Evolutionary conservation across 2,113 vertebrate species (phyloP).

Genomic region (Nycticebus coucang): DNA sequence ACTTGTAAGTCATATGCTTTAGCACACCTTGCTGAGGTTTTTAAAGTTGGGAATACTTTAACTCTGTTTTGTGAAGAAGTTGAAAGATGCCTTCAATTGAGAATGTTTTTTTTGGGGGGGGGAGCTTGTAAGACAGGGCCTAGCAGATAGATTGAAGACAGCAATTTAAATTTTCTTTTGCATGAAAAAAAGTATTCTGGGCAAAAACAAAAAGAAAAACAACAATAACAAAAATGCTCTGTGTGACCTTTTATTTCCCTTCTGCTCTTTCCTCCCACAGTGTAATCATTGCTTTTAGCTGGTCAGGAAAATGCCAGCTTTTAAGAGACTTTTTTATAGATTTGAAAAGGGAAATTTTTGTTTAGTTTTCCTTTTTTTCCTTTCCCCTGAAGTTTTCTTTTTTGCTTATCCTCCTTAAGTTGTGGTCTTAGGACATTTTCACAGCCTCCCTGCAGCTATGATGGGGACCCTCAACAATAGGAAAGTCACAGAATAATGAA

Average conservation of each 20-base stretch:
- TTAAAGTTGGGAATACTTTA: background rate
- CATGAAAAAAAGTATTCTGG: constrained; percentile 22
- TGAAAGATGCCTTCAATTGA: background rate
- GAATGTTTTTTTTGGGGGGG: background rate
- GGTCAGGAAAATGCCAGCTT: constrained; percentile 50
- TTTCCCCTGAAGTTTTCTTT: background rate
- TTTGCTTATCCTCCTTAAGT: background rate
- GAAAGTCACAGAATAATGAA: constrained; percentile 2
- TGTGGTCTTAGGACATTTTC: background rate
- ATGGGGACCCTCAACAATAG: too few species aligned
- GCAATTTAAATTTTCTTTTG: background rate
- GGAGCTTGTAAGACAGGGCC: background rate
- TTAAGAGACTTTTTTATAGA: constrained; percentile 33
- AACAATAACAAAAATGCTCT: background rate
- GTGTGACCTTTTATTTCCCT: constrained; percentile 28
- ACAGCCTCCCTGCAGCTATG: background rate
- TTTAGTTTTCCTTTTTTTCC: background rate
- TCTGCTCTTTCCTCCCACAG: constrained; percentile 14
- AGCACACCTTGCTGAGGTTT: background rate
- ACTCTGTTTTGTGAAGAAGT: background rate
- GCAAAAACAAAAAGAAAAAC: constrained; percentile 17
- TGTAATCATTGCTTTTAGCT: constrained; percentile 30
- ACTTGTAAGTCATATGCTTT: background rate
- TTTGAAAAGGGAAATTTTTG: background rate
- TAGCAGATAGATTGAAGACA: background rate